phyloP scores from a whole-genome alignment of 2,797 vertebrate species.

The Peromyscus nudipes region DNA sequence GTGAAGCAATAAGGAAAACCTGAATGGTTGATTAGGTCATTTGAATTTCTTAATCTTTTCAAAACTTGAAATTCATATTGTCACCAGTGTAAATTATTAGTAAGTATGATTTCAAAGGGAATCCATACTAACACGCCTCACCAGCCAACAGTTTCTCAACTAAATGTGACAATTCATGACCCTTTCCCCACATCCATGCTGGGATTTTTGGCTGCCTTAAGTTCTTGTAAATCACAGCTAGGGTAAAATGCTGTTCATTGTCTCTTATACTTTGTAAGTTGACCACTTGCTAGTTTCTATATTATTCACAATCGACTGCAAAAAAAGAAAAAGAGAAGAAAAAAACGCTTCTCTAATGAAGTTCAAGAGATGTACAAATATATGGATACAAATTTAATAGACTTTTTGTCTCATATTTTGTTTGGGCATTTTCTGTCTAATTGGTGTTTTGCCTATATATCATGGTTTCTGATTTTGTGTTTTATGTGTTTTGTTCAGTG shows the following conservation, averaged over 20 bases:
- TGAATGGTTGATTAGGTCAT: too few relatives aligned
- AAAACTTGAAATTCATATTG: too few relatives aligned
- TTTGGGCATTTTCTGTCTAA: neutral
- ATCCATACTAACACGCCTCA: neutral
- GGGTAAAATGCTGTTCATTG: neutral
- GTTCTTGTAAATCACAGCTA: neutral
- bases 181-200: neutral
- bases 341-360: neutral
- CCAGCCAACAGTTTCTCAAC: neutral
- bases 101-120: conserved; percentile 4
- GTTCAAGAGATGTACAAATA: neutral
- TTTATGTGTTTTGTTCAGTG: neutral
- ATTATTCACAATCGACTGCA: neutral
- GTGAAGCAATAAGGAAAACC: too few relatives aligned
- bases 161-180: neutral
- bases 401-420: neutral
- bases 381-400: neutral
- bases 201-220: neutral
- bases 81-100: neutral
- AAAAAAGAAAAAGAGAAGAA: neutral
- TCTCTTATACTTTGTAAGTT: neutral
- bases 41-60: too few relatives aligned
- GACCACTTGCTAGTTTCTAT: neutral
- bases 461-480: neutral
- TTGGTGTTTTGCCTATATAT: neutral